Evolutionary conservation across 2,888 invertebrate genomes (phyloP).

Genomic region (Meteorus colon): DNA sequence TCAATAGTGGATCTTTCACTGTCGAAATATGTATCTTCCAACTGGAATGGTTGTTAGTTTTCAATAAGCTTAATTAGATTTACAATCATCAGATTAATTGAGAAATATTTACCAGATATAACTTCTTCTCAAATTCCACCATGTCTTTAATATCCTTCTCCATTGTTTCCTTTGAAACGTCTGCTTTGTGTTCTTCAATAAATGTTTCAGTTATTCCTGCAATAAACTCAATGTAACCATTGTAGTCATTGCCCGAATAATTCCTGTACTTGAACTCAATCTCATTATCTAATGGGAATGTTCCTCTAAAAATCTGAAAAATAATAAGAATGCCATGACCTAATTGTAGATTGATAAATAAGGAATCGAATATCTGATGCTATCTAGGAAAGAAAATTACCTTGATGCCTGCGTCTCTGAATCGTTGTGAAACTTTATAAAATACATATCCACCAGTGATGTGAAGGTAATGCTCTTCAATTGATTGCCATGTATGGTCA

Average conservation of each 20-base stretch:
- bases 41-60: not conserved
- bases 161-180: constrained; percentile 49
- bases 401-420: not conserved
- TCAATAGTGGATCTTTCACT: not conserved
- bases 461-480: constrained; percentile 56
- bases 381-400: not conserved
- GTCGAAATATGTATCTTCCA: not conserved
- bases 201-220: constrained; percentile 47
- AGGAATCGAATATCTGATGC: not conserved
- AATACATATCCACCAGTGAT: constrained; percentile 48
- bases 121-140: constrained; percentile 52
- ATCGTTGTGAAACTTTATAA: constrained; percentile 12
- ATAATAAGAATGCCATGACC: not conserved
- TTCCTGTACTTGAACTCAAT: constrained; percentile 39
- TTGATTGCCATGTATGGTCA: constrained; percentile 55
- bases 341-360: not conserved
- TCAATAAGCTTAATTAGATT: not conserved
- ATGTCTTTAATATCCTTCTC: constrained; percentile 52
- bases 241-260: constrained; percentile 46
- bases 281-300: constrained; percentile 34
- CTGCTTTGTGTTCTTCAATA: constrained; percentile 47
- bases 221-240: constrained; percentile 48
- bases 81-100: not conserved
- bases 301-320: constrained; percentile 29
- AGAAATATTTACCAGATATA: constrained; percentile 40